Conservation (phyloP, 2,113 vertebrate species). For the Brachyhypopomus gauderio region DNA sequence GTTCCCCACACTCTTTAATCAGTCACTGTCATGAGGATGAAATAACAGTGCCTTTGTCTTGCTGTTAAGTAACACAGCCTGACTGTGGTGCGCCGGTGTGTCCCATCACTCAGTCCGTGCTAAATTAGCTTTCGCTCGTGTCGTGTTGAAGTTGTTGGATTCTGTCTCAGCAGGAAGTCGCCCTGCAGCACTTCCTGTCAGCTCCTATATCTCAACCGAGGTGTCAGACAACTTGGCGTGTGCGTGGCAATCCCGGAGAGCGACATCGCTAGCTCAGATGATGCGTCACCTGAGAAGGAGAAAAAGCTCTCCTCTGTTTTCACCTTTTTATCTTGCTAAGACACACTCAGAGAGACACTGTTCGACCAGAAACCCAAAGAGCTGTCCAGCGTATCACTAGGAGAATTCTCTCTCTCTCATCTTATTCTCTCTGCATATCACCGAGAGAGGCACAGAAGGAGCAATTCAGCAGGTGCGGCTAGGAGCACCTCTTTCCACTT, state of each 20-base stretch:
- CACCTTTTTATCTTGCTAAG: constrained; percentile 47
- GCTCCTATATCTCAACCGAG: constrained; percentile 61
- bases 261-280: constrained; percentile 34
- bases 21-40: constrained; percentile 38
- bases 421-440: constrained; percentile 25
- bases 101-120: constrained; percentile 57
- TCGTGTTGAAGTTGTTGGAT: constrained; percentile 68
- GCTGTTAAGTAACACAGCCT: constrained; percentile 46
- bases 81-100: constrained; percentile 30
- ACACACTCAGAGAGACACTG: constrained; percentile 26
- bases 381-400: background rate
- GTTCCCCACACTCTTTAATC: constrained; percentile 40
- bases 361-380: constrained; percentile 26
- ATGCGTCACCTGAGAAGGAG: constrained; percentile 54
- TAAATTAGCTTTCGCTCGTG: constrained; percentile 74
- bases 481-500: background rate
- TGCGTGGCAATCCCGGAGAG: constrained; percentile 7
- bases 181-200: constrained; percentile 66
- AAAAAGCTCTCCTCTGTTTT: constrained; percentile 40
- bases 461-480: constrained; percentile 14
- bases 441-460: constrained; percentile 24
- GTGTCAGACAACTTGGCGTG: constrained; percentile 60
- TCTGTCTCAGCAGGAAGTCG: constrained; percentile 49
- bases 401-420: constrained; percentile 40
- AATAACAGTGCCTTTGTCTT: constrained; percentile 47